Evolutionary conservation across 2,113 vertebrate species (phyloP), one percentile per base, ranked within the genome.

Genomic region (Zosterops lateralis): DNA sequence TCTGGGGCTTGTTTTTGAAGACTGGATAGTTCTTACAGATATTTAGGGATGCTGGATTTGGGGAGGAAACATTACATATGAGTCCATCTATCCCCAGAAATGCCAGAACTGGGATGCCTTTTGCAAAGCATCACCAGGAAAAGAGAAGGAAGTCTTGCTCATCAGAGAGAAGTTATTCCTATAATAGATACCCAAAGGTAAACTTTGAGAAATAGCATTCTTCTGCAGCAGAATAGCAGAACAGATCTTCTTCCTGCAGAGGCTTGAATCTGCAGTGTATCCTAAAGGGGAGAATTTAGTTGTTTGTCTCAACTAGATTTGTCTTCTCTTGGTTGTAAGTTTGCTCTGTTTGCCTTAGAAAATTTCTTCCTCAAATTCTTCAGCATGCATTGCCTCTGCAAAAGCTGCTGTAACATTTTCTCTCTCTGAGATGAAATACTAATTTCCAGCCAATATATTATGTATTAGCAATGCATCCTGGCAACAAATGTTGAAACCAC

Each of bases 391-490:
- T 85, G 60, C 56, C 31, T 70, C 68, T 88, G 67, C 71, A 73
- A 47, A 90, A 64, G 7, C 34, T 72, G 50, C 62, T 82, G 28
- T 68, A 89, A 89, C n/a, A 16, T 78, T 95, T 87, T 89, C 15
- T 90, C 22, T 58, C 42, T 76, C 57, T 1, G 25, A 96, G 67
- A 65, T 76, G 58, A 82, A 83, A 75, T 76, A 68, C 71, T 87
- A 58, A 90, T 96, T 95, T 92, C 22, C 18, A 95, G 87, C 87
- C 93, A 76, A 62, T 88, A 73, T 91, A 79, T 85, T 89, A 73
- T 50, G 54, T 82, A 70, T 92, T 87, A 84, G 62, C 74, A 90
- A 21, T 72, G 85, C 77, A 65, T 87, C 90, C 74, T 94, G 96
- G 90, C 87, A 96, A 61, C 87, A 79, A 57, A 53, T 12, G 19